Evolutionary conservation across 2,797 vertebrate genomes (phyloP), one percentile per base, ranked within the genome.

Genomic region (Cottoperca gobio): DNA sequence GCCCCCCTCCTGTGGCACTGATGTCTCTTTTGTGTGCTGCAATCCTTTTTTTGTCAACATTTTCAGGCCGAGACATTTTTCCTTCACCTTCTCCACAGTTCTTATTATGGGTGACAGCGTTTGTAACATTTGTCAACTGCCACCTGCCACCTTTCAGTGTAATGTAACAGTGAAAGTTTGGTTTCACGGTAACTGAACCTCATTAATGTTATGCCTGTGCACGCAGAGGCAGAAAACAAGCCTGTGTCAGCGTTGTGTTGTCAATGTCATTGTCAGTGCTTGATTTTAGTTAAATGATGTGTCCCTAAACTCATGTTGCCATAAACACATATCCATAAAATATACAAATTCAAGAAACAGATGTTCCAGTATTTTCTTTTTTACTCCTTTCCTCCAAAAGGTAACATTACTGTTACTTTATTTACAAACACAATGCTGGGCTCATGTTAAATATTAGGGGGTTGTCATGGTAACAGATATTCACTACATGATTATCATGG

Each of bases 11-110:
- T 59, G 55, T 70, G 50, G 40, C 79, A 69, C 46, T 53, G 33
- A 76, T 78, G 73, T 78, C 69, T 83, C 28, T 66, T 80, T 82
- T 76, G 58, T 82, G 67, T 70, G 66, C 39, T 54, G 40, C 42
- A 76, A 59, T 82, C 12, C 21, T 57, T 31, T 74, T 73, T 46
- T 65, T 67, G 37, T 65, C 31, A 59, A 65, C 50, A 63, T 68
- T 70, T 70, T 74, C 57, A 72, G 46, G 37, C 45, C 11, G 12
- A 77, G 59, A 16, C 28, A 54, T 50, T 78, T 80, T 76, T 70
- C 37, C 35, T 68, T 63, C 33, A 46, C 73, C 39, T 68, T 60
- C 73, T 60, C 14, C 21, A 52, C 62, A 52, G 14, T 54, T 82
- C 21, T 72, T 70, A 39, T 46, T 54, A 60, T 42, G 26, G 39